Evolutionary conservation across 2,113 vertebrate species (phyloP).

Genomic region (Hucho hucho): DNA sequence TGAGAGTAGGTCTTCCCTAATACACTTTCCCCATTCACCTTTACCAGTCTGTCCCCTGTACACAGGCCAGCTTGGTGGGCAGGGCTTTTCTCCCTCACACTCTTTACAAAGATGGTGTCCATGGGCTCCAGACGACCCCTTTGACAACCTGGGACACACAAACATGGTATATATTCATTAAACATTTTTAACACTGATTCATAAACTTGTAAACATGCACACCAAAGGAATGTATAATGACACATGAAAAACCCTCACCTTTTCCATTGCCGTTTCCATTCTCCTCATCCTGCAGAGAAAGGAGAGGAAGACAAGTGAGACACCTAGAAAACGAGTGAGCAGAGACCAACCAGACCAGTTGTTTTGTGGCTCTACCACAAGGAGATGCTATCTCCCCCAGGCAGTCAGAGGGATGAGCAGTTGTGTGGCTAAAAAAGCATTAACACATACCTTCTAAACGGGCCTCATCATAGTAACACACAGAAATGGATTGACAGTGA

Average conservation of each 20-base stretch:
- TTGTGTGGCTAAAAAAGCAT: too few species aligned
- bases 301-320: conserved; percentile 2
- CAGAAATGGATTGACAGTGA: not conserved
- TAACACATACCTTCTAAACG: too few species aligned
- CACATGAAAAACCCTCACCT: conserved; percentile 60
- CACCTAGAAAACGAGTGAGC: not conserved
- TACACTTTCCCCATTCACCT: conserved; percentile 90
- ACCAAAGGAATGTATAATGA: not conserved
- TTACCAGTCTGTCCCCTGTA: conserved; percentile 92
- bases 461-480: too few species aligned
- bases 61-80: conserved; percentile 88
- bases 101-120: conserved; percentile 99
- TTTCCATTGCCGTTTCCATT: conserved; percentile 82
- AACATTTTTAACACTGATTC: too few species aligned
- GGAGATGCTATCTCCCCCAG: conserved; percentile 6
- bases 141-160: conserved; percentile 57
- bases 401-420: not conserved
- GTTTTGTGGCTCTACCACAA: conserved; percentile 10
- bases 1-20: conserved; percentile 96
- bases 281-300: conserved; percentile 84
- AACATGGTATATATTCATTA: not conserved
- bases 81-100: conserved; percentile 86
- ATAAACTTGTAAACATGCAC: not conserved
- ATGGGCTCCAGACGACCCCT: conserved; percentile 83
- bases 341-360: not conserved